Conservation (phyloP, 2,888 invertebrate genomes). For the Salticus scenicus region DNA sequence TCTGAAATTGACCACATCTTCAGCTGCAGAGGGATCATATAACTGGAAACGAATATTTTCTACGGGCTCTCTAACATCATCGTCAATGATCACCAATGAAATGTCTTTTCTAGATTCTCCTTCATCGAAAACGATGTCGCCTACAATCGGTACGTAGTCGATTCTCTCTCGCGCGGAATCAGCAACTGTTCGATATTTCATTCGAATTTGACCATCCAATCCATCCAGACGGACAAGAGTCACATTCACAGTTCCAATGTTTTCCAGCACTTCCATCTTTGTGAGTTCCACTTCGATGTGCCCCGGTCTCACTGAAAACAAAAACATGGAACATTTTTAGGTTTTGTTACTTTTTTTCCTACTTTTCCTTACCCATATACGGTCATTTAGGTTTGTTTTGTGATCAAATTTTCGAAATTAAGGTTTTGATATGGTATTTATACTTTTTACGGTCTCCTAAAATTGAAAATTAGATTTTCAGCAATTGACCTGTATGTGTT, state of each 20-base stretch:
- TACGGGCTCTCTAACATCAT: background rate
- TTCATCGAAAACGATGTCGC: constrained; percentile 8
- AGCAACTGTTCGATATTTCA: constrained; percentile 77
- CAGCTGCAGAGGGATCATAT: background rate
- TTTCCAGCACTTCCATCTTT: background rate
- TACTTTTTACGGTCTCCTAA: too few species aligned
- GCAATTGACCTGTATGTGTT: too few species aligned
- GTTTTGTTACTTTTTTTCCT: too few species aligned
- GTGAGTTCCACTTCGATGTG: background rate
- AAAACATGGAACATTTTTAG: too few species aligned
- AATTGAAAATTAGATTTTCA: too few species aligned
- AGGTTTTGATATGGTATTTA: too few species aligned
- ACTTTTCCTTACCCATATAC: too few species aligned
- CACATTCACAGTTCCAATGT: background rate
- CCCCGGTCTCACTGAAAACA: constrained; percentile 17
- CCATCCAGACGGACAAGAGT: constrained; percentile 8
- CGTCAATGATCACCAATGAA: constrained; percentile 61
- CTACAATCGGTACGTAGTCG: background rate
- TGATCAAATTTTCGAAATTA: too few species aligned
- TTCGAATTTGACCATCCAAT: constrained; percentile 4
- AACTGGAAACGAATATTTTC: background rate
- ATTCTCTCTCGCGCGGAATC: constrained; percentile 78
- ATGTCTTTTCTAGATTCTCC: constrained; percentile 76
- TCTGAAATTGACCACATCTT: background rate
- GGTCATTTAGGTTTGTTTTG: too few species aligned